Base-by-base conservation (phyloP, 2,888 invertebrate genomes). In the Dolichopus griseipennis region DNA sequence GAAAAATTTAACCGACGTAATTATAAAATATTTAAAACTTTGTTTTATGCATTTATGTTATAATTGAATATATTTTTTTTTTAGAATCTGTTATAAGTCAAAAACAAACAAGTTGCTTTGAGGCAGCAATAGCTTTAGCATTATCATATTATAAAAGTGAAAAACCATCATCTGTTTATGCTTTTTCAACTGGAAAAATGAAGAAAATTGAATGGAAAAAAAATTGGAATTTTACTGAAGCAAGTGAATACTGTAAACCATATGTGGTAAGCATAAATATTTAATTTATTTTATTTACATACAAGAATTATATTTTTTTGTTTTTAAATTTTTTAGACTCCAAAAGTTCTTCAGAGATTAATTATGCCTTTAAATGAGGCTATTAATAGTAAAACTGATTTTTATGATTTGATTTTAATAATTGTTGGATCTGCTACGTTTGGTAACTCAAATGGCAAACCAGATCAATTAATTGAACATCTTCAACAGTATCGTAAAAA, bases 361-460 rank as follows among this genome's bases (percentile, higher is more conserved):
- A 72, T 72, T 4, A 70, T 73, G 21, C 75, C 79, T 8, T 21
- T 81, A 15, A 63, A 71, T 10, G 69, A 74, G 27, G 79, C 77
- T 1, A 65, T 76, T 12, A 27, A 65, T 20, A 72, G 74, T 65
- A 66, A 69, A 7, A 67, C 64, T 5, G 68, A 75, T 64, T 69
- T 73, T 3, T 79, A 77, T 65, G 81, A 81, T 72, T 71, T 79
- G 9, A 80, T 81, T 68, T 63, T 81, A 67, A 75, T 75, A 9
- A 74, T 81, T 70, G 78, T 79, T 65, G 79, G 80, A 43, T 74
- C 76, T 63, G 77, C 74, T 27, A 75, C 76, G 0, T 78, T 79
- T 20, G 75, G 79, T 7, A 79, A 80, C 73, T 75, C 75, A 1
- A 70, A 69, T 1, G 71, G 78, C 27, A 74, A 69, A 41, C 78